These are phyloP conservation scores for Ornithorhynchus anatinus DNA, from an alignment of 2,113 vertebrate species.

Conservation along the genomic window DNA sequence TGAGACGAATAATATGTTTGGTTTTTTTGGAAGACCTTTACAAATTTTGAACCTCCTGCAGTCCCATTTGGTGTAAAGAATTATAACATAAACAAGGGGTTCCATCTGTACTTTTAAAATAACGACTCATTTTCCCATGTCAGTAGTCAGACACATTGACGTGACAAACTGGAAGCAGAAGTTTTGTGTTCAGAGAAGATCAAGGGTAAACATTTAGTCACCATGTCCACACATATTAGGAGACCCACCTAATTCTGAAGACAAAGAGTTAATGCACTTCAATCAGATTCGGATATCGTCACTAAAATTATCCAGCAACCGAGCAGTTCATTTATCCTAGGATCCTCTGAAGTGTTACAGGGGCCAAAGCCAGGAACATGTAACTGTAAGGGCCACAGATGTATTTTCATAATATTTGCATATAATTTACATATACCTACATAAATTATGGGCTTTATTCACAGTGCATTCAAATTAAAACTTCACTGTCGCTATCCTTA, in stretches of 20 bases:
- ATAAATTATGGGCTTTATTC: not conserved
- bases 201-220: slow-evolving; percentile 63
- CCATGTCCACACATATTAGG: slow-evolving; percentile 25
- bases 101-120: slow-evolving; percentile 65
- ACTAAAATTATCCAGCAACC: too few species aligned
- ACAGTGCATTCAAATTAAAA: not conserved
- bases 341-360: not conserved
- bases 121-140: slow-evolving; percentile 59
- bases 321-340: not conserved
- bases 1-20: slow-evolving; percentile 59
- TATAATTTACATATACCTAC: not conserved
- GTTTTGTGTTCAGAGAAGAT: slow-evolving; percentile 56
- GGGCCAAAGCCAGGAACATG: not conserved
- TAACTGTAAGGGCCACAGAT: not conserved
- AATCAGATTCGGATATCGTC: too few species aligned
- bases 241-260: too few species aligned
- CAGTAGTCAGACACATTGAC: slow-evolving; percentile 61
- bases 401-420: not conserved
- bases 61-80: slow-evolving; percentile 50
- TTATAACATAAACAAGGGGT: slow-evolving; percentile 61
- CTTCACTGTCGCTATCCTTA: not conserved
- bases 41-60: slow-evolving; percentile 59
- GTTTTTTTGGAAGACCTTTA: slow-evolving; percentile 59
- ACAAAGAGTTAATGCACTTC: too few species aligned
- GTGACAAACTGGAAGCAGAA: slow-evolving; percentile 54